phyloP scores from a whole-genome alignment of 2,113 vertebrate genomes.

The Columbina picui region DNA sequence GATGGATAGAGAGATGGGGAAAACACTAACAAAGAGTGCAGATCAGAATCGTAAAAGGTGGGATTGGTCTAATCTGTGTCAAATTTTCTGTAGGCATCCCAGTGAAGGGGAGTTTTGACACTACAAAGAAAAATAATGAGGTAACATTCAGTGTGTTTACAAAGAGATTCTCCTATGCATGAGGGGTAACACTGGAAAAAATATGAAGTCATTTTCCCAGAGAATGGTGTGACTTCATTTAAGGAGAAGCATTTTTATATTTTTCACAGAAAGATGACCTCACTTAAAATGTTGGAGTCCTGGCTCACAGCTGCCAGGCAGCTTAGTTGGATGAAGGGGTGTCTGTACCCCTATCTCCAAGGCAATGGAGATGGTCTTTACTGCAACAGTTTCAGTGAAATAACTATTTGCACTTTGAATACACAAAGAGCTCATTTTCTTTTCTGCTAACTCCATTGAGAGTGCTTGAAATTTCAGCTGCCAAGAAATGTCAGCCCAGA shows the following conservation, averaged over 20 bases:
- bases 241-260: background rate
- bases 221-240: background rate
- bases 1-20: background rate
- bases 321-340: background rate
- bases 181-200: background rate
- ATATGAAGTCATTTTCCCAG: background rate
- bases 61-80: background rate
- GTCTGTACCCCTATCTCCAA: background rate
- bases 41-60: background rate
- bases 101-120: background rate
- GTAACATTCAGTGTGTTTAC: background rate
- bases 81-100: background rate
- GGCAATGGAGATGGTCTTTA: background rate
- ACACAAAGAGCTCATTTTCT: background rate
- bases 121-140: background rate
- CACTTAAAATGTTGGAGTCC: background rate
- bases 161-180: background rate
- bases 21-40: background rate
- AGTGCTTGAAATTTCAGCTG: background rate
- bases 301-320: background rate
- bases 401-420: background rate
- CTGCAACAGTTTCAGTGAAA: background rate
- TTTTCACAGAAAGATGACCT: background rate
- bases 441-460: background rate
- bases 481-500: slow-evolving; percentile 23